A percentile compares a stretch with the other conserved stretches of the same genome.
Conservation (phyloP, 2,113 vertebrate species). For the Limnothrissa miodon region DNA sequence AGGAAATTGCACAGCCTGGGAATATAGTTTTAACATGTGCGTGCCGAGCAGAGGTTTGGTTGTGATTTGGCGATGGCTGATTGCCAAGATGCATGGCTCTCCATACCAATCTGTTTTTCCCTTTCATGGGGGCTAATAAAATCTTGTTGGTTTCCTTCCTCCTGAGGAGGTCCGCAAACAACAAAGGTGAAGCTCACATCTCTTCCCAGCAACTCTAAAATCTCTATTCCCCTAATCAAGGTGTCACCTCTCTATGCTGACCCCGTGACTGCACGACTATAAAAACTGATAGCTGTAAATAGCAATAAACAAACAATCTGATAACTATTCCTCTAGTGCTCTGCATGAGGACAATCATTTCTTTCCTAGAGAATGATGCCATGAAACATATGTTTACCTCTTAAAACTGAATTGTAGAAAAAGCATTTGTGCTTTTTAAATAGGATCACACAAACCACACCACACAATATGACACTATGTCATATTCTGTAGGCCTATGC, state of each 20-base stretch:
- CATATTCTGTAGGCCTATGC: background rate
- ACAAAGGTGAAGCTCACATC: background rate
- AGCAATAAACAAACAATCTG: background rate
- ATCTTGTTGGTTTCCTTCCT: background rate
- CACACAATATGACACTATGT: background rate
- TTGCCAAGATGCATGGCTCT: background rate
- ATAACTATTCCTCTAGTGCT: background rate
- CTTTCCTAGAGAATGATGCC: background rate
- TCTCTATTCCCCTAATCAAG: background rate
- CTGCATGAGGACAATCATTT: background rate
- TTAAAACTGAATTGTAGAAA: background rate
- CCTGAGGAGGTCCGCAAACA: background rate
- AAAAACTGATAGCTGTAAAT: constrained; percentile 10
- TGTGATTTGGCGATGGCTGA: background rate
- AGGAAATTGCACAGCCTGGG: background rate
- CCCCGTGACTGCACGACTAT: background rate
- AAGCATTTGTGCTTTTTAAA: background rate
- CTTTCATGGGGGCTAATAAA: background rate
- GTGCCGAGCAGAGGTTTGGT: background rate
- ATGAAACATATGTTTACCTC: background rate
- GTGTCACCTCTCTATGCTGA: background rate
- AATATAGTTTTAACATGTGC: background rate
- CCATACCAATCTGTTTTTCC: background rate
- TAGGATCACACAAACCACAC: background rate
- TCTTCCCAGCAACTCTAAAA: background rate